Conservation (phyloP, 2,113 vertebrate genomes). For the Cnemophilus loriae region DNA sequence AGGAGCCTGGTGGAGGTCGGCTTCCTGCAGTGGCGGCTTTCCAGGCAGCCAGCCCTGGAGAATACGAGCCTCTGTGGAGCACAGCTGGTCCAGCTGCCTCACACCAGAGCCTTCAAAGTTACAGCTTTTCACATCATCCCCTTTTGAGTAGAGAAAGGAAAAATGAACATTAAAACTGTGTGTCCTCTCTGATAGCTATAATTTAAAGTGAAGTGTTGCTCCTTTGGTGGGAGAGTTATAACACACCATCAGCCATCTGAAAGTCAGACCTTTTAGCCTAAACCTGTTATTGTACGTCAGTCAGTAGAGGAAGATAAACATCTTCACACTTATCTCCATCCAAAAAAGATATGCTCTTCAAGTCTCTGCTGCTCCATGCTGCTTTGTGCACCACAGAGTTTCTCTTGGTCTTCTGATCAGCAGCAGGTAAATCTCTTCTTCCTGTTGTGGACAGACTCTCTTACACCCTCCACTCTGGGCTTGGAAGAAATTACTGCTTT, state of each 20-base stretch:
- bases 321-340: not conserved
- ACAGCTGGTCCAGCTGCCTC: not conserved
- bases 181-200: not conserved
- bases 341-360: not conserved
- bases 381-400: not conserved
- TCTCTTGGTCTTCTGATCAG: not conserved
- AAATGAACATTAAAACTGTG: not conserved
- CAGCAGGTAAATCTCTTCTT: not conserved
- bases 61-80: not conserved
- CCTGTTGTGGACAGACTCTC: not conserved
- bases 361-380: not conserved
- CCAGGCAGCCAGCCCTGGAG: not conserved
- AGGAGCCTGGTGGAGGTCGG: not conserved
- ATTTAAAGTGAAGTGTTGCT: not conserved
- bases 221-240: not conserved
- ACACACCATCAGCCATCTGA: accelerated
- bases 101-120: not conserved
- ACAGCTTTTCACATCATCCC: not conserved
- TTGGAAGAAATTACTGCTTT: not conserved
- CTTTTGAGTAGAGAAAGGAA: not conserved
- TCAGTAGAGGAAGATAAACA: not conserved
- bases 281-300: not conserved
- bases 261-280: not conserved
- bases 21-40: not conserved
- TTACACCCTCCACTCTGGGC: not conserved